These are phyloP conservation scores for Ectemnius continuus DNA, from an alignment of 2,888 invertebrate genomes.

Conservation along the genomic window DNA sequence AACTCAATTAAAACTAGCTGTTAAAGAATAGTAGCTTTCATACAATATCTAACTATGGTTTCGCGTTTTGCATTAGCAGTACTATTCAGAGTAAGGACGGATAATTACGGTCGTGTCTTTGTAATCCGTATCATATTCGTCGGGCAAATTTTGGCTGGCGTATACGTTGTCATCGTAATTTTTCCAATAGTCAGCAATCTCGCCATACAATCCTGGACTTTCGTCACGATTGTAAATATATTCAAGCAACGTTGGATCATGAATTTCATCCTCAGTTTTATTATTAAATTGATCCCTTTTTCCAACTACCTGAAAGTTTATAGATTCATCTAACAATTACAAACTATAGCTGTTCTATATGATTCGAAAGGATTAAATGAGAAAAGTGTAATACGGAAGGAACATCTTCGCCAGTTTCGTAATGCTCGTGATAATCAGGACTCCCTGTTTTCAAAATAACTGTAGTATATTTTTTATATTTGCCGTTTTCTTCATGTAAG, in stretches of 20 bases:
- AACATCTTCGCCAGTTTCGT: constrained; percentile 39
- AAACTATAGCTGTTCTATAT: too few species aligned
- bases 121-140: constrained; percentile 14
- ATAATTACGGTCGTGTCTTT: constrained; percentile 34
- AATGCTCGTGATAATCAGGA: constrained; percentile 67
- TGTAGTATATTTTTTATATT: constrained; percentile 65
- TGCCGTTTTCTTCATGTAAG: constrained; percentile 59
- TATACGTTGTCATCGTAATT: constrained; percentile 46
- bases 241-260: constrained; percentile 5
- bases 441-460: constrained; percentile 64
- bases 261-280: too few species aligned
- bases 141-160: constrained; percentile 28
- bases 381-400: background rate
- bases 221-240: constrained; percentile 63
- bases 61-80: too few species aligned
- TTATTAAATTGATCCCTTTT: too few species aligned
- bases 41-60: too few species aligned
- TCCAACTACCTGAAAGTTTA: too few species aligned
- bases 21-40: too few species aligned
- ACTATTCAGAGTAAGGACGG: background rate
- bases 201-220: constrained; percentile 71
- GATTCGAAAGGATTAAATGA: background rate
- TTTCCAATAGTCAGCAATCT: constrained; percentile 68
- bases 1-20: too few species aligned
- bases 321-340: too few species aligned